These are phyloP conservation scores for Gryon sp. DNA, from an alignment of 1,140 invertebrate species.

Conservation along the genomic window DNA sequence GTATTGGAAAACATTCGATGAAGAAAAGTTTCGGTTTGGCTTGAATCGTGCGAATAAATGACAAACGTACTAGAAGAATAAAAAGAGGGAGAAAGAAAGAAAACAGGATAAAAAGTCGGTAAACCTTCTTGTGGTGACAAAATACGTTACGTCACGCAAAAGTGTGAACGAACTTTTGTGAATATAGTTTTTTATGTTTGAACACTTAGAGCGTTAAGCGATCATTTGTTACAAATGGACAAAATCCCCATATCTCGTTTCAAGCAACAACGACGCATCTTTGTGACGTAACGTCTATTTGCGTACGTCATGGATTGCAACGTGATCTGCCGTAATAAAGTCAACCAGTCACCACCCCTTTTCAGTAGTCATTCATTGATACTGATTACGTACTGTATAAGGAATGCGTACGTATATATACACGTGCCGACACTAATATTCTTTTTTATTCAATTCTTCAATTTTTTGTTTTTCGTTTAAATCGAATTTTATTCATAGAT, in stretches of 20 bases:
- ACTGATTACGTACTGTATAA: slow-evolving; percentile 46
- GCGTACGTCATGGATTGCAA: slow-evolving; percentile 51
- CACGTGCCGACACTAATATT: background rate
- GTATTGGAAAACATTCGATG: too few relatives aligned
- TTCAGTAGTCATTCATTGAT: slow-evolving; percentile 54
- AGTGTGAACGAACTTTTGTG: slow-evolving; percentile 31
- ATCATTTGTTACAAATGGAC: slow-evolving; percentile 18
- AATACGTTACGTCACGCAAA: slow-evolving; percentile 19
- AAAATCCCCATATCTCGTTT: slow-evolving; percentile 4
- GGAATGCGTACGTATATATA: slow-evolving; percentile 38
- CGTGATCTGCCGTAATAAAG: slow-evolving; percentile 36
- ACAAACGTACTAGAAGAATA: background rate
- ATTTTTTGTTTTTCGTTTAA: slow-evolving; percentile 9
- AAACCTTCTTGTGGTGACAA: slow-evolving; percentile 11
- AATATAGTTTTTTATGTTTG: slow-evolving; percentile 5
- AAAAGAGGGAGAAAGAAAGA: too few relatives aligned
- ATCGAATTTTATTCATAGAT: slow-evolving; percentile 11
- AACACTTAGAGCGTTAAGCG: slow-evolving; percentile 10
- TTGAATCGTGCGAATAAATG: slow-evolving; percentile 9
- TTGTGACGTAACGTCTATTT: slow-evolving; percentile 51
- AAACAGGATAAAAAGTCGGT: too few relatives aligned
- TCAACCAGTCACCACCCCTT: slow-evolving; percentile 44
- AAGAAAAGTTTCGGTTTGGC: too few relatives aligned
- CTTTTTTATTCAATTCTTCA: too few relatives aligned
- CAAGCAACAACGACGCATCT: slow-evolving; percentile 38